Base-by-base conservation (phyloP, 2,888 invertebrate species). In the Germaria angustata region DNA sequence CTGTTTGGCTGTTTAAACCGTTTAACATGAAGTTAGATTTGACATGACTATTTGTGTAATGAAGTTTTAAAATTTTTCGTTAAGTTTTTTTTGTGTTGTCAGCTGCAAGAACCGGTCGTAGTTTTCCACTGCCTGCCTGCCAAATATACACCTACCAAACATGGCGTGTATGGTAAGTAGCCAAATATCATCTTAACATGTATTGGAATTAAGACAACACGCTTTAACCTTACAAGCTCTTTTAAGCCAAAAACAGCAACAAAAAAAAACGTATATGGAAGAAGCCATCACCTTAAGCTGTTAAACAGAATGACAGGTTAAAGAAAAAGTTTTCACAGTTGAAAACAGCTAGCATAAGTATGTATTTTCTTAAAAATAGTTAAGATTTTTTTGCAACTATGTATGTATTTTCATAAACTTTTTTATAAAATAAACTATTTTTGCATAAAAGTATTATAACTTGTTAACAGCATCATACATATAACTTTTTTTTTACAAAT, bases 291-390 rank as follows among this genome's bases (percentile, higher is more conserved):
- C 65, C 75, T 80, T 44, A 59, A 73, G 72, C 51, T 59, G 59
- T 80, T 80, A 28, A 55, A 66, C n/a, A 73, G 59, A 75, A 65
- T 82, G 82, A 75, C 82, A 82, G 78, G 75, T 75, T 82, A 71
- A 66, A 82, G 63, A 79, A 82, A 81, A 68, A 51, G 65, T 73
- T 81, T 81, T 75, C 55, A 68, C 39, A 78, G 36, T 55, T n/a
- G 8, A 39, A 39, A 39, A n/a, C 13, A 28, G 28, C 28, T 39
- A n/a, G n/a, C n/a, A 11, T 39, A 39, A 39, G 39, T 5, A 5
- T 11, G 13, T 39, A 13, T 39, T 39, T 39, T 39, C 28, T 28
- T 5, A 28, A 28, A 28, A 28, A 28, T 6, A 28, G 3, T 28
- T 28, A 6, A 28, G 28, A 28, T 39, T 39, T 39, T 1, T 2